A percentile compares a stretch with the other conserved stretches of the same genome.
Conservation (phyloP, 2,797 vertebrate species). For the Pitangus sulphuratus region DNA sequence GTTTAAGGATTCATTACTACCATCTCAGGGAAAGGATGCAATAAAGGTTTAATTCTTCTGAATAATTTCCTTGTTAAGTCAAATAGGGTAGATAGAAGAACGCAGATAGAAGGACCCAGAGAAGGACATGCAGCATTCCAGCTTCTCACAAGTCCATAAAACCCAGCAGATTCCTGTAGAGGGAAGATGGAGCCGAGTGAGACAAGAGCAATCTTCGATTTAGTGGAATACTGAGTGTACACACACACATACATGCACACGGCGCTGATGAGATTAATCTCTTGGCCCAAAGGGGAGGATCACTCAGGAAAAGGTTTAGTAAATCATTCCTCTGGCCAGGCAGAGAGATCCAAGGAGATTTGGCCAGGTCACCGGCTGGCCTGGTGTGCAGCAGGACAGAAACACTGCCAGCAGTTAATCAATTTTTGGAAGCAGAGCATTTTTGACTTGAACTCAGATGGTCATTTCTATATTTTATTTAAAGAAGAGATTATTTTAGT, state of each 20-base stretch:
- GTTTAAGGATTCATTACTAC: background rate
- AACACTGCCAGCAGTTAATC: slow-evolving; percentile 20
- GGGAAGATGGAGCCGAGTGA: background rate
- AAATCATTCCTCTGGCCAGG: slow-evolving; percentile 55
- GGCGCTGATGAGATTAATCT: slow-evolving; percentile 19
- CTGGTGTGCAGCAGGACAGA: slow-evolving; percentile 1
- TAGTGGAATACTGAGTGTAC: background rate
- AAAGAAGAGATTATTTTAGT: slow-evolving; percentile 58
- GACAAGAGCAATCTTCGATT: background rate
- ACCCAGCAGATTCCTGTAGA: background rate
- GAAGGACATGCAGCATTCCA: background rate
- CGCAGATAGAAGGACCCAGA: background rate
- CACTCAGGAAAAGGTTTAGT: slow-evolving; percentile 33
- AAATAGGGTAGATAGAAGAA: background rate
- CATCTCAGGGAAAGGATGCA: background rate
- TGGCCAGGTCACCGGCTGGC: background rate
- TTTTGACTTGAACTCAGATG: slow-evolving; percentile 48
- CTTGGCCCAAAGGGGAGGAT: slow-evolving; percentile 17
- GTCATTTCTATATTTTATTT: slow-evolving; percentile 60
- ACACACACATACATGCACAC: background rate
- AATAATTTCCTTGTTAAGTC: slow-evolving; percentile 1
- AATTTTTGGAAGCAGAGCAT: slow-evolving; percentile 52
- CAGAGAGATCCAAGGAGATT: slow-evolving; percentile 15
- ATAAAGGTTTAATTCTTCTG: background rate
- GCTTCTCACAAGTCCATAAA: background rate